Conservation (phyloP, 2,797 vertebrate species). For the Craterocephalus amniculus region DNA sequence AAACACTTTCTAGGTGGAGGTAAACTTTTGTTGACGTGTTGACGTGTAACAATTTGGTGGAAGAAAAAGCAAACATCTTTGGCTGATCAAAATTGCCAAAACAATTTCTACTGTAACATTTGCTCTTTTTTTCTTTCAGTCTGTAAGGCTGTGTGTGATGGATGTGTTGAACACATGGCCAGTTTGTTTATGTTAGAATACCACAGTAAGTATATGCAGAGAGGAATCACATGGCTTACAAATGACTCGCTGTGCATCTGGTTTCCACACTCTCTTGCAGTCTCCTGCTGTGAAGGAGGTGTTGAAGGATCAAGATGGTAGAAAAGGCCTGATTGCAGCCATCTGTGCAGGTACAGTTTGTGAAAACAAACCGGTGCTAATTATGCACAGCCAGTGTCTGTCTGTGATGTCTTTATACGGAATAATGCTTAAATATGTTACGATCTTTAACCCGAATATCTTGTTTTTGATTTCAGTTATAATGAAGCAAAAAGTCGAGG, state of each 20-base stretch:
- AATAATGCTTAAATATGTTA: slow-evolving; percentile 24
- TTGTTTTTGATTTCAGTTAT: neutral
- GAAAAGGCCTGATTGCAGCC: slow-evolving; percentile 95
- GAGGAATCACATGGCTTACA: slow-evolving; percentile 25
- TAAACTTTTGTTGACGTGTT: no score
- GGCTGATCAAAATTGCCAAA: no score
- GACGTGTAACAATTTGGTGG: no score
- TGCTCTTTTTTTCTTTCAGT: neutral
- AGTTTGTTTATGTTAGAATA: slow-evolving; percentile 4
- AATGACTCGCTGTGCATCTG: slow-evolving; percentile 59
- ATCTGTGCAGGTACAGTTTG: slow-evolving; percentile 93
- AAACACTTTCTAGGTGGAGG: no score
- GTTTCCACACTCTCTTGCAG: slow-evolving; percentile 75
- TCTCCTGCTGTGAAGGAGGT: slow-evolving; percentile 91
- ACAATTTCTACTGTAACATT: neutral
- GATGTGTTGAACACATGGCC: slow-evolving; percentile 16
- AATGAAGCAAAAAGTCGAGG: neutral
- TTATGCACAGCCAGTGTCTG: slow-evolving; percentile 1
- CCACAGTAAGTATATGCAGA: slow-evolving; percentile 18
- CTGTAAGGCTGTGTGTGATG: neutral
- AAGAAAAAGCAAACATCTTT: no score
- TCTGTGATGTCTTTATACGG: neutral
- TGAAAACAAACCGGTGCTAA: slow-evolving; percentile 40
- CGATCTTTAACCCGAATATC: slow-evolving; percentile 6
- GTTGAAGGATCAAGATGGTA: slow-evolving; percentile 91